phyloP scores from a whole-genome alignment of 2,113 vertebrate species.

The Tupaia tana region DNA sequence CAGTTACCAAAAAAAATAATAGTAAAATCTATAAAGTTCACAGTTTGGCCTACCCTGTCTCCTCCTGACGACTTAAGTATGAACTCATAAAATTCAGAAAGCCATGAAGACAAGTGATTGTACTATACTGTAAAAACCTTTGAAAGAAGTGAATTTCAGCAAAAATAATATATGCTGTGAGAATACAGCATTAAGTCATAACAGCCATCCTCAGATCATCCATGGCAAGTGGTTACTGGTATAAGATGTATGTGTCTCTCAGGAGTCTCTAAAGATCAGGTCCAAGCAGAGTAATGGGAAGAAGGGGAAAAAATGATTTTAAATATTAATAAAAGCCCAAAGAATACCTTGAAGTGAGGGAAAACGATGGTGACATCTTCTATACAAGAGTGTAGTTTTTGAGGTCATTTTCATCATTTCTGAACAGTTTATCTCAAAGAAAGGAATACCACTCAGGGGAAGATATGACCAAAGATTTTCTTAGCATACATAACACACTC shows the following conservation, averaged over 20 bases:
- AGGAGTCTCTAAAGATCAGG: neutral
- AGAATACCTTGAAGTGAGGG: neutral
- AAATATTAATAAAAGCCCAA: slow-evolving; percentile 26
- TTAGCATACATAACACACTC: slow-evolving; percentile 15
- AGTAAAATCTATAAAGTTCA: slow-evolving; percentile 12
- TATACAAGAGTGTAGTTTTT: neutral
- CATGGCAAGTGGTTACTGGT: neutral
- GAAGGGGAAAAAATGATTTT: neutral
- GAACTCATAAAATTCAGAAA: slow-evolving; percentile 56
- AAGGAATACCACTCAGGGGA: neutral
- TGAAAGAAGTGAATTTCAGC: slow-evolving; percentile 49
- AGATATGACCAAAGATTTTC: slow-evolving; percentile 14
- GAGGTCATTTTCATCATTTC: neutral
- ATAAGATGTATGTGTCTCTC: neutral
- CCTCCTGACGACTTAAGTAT: neutral
- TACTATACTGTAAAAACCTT: neutral
- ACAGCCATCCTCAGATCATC: neutral
- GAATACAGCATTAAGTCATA: neutral
- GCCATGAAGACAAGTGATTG: neutral
- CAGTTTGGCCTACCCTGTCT: neutral
- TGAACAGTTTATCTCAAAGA: slow-evolving; percentile 20
- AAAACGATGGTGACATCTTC: neutral
- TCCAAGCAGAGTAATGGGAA: neutral
- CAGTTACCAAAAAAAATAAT: neutral
- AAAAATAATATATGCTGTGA: slow-evolving; percentile 10